Evolutionary conservation across 2,888 invertebrate species (phyloP).

Genomic region (Crossocerus cetratus): DNA sequence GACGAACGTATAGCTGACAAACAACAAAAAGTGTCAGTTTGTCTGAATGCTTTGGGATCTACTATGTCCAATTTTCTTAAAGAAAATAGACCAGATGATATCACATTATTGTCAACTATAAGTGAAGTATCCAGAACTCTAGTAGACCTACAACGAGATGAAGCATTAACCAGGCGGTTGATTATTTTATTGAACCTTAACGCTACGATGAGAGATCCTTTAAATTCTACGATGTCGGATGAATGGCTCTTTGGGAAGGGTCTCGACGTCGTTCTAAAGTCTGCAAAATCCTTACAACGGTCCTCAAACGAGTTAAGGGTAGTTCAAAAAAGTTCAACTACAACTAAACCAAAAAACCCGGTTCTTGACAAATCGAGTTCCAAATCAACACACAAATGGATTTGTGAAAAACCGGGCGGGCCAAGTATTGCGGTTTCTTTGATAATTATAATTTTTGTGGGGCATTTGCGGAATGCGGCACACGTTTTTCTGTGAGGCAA

Average conservation of each 20-base stretch:
- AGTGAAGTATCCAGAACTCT: slow-evolving; percentile 32
- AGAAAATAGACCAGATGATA: slow-evolving; percentile 15
- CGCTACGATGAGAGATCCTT: slow-evolving; percentile 25
- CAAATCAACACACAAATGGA: too few species aligned
- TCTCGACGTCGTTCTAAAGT: slow-evolving; percentile 29
- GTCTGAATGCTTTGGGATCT: slow-evolving; percentile 29
- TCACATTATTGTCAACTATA: slow-evolving; percentile 22
- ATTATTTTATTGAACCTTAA: slow-evolving; percentile 30
- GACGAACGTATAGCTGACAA: slow-evolving; percentile 34
- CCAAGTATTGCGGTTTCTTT: too few species aligned
- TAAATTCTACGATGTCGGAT: slow-evolving; percentile 28
- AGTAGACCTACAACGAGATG: slow-evolving; percentile 40
- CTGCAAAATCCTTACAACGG: slow-evolving; percentile 29
- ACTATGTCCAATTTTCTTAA: slow-evolving; percentile 29
- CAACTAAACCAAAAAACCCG: too few species aligned
- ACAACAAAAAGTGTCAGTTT: slow-evolving; percentile 34
- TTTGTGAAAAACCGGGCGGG: too few species aligned
- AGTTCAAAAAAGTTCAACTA: slow-evolving; percentile 40
- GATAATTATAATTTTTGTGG: too few species aligned
- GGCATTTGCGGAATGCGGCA: too few species aligned
- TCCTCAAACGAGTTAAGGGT: slow-evolving; percentile 22
- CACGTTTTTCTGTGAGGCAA: too few species aligned
- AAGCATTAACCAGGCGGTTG: slow-evolving; percentile 31
- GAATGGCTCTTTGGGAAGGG: slow-evolving; percentile 38
- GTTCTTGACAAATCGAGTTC: too few species aligned